Percentiles rank a stretch among this genome's conserved stretches.
phyloP scores from a whole-genome alignment of 2,113 vertebrate genomes.

The Hemibagrus wyckioides region DNA sequence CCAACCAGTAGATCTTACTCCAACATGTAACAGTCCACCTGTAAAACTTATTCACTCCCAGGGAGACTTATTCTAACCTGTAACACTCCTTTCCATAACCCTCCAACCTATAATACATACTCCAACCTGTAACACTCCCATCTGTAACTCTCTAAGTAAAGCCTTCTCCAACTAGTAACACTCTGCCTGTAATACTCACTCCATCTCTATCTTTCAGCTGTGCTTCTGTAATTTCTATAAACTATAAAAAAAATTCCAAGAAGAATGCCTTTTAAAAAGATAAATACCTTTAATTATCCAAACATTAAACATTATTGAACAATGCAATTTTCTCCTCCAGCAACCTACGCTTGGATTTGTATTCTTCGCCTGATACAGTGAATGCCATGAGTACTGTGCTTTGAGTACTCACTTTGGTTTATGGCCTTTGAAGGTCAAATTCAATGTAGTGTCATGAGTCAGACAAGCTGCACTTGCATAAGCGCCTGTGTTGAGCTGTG shows the following conservation, averaged over 20 bases:
- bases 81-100: too few species aligned
- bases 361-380: background rate
- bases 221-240: background rate
- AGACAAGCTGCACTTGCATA: background rate
- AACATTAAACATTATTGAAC: background rate
- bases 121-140: background rate
- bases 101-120: background rate
- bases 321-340: background rate
- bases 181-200: background rate
- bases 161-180: background rate
- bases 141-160: too few species aligned
- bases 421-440: background rate
- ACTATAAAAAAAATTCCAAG: background rate
- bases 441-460: background rate
- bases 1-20: too few species aligned
- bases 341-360: background rate
- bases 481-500: background rate
- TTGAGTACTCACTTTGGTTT: background rate
- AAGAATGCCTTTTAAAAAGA: background rate
- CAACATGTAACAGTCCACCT: too few species aligned
- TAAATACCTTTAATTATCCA: background rate
- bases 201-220: background rate
- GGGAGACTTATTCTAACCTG: too few species aligned
- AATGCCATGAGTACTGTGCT: background rate
- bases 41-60: too few species aligned